These are phyloP conservation scores for Columba guinea DNA, from an alignment of 2,797 vertebrate species.

Conservation along the genomic window DNA sequence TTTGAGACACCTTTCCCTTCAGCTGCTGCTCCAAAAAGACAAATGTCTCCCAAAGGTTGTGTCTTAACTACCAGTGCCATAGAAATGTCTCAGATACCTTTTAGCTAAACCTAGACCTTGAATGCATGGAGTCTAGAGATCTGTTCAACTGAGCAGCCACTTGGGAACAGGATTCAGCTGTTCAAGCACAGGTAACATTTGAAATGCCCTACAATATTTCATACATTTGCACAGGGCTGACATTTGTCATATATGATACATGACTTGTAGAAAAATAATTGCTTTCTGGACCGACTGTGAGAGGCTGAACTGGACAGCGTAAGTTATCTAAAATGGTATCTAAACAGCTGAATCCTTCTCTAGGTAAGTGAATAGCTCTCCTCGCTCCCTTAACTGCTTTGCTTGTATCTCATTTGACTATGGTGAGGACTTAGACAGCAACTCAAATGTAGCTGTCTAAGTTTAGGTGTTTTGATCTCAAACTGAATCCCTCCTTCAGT, in stretches of 20 bases:
- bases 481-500: not conserved
- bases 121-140: not conserved
- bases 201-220: not conserved
- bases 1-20: not conserved
- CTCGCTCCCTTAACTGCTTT: not conserved
- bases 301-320: not conserved
- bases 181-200: not conserved
- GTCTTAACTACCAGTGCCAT: not conserved
- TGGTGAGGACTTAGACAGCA: accelerated
- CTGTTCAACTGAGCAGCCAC: not conserved
- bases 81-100: not conserved
- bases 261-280: not conserved
- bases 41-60: not conserved
- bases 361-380: not conserved
- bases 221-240: not conserved
- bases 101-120: not conserved
- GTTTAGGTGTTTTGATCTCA: not conserved
- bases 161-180: not conserved
- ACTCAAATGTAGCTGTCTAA: not conserved
- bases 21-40: not conserved
- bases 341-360: not conserved
- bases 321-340: not conserved
- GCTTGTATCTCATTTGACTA: not conserved
- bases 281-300: not conserved
- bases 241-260: not conserved